These are phyloP conservation scores for Rhodophaea formosa DNA, from an alignment of 2,888 invertebrate genomes.

Conservation along the genomic window DNA sequence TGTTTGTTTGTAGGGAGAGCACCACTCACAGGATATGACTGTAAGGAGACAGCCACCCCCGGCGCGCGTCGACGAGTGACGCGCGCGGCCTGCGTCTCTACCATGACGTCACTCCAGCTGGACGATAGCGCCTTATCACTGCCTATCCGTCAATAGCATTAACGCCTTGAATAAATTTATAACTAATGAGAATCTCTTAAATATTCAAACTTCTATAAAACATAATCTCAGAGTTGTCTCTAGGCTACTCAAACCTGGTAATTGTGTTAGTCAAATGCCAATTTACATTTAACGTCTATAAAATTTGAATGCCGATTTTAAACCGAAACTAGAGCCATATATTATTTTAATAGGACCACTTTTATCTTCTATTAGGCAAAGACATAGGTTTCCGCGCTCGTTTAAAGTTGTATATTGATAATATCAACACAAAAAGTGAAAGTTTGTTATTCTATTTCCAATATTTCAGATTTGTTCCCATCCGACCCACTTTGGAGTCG, in stretches of 20 bases:
- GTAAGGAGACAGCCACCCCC: conserved; percentile 31
- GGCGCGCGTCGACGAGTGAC: conserved; percentile 46
- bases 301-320: conserved; percentile 30
- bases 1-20: conserved; percentile 28
- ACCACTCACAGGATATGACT: conserved; percentile 29
- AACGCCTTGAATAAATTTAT: background rate
- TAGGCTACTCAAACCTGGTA: conserved; percentile 17
- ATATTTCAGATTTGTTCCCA: background rate
- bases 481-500: background rate
- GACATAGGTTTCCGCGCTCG: conserved; percentile 25
- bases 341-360: conserved; percentile 50
- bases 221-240: background rate
- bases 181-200: background rate
- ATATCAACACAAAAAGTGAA: conserved; percentile 40
- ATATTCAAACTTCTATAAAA: background rate
- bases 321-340: conserved; percentile 33
- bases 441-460: conserved; percentile 26
- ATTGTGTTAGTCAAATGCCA: conserved; percentile 26
- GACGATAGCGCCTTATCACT: conserved; percentile 52
- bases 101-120: conserved; percentile 68
- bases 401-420: conserved; percentile 27
- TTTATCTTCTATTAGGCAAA: conserved; percentile 42
- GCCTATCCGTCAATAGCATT: conserved; percentile 11
- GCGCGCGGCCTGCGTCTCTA: conserved; percentile 46
- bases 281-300: conserved; percentile 35